Conservation (phyloP, 2,797 vertebrate species). For the Poecilia velifera region DNA sequence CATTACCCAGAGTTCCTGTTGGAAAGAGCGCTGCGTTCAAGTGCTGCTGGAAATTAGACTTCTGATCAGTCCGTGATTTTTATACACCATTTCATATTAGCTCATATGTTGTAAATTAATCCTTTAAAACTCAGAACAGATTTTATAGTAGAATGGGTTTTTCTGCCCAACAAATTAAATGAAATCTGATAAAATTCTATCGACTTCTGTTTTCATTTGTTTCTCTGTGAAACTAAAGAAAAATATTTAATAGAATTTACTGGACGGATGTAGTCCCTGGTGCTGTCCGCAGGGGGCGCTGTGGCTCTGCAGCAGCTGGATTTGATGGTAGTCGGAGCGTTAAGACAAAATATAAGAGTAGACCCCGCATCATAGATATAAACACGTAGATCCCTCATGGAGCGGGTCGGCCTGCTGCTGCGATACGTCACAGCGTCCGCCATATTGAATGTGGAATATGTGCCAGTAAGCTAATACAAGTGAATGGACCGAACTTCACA, state of each 20-base stretch:
- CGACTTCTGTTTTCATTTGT: neutral
- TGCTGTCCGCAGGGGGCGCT: neutral
- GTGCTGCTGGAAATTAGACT: neutral
- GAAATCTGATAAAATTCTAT: neutral
- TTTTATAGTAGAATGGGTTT: neutral
- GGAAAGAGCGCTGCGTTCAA: constrained; percentile 5
- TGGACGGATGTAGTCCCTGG: neutral
- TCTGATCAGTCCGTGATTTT: neutral
- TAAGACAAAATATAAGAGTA: too few relatives aligned
- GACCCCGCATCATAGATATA: too few relatives aligned
- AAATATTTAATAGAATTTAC: neutral
- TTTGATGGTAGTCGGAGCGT: too few relatives aligned
- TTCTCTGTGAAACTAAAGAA: neutral
- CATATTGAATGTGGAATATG: too few relatives aligned
- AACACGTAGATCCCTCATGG: too few relatives aligned
- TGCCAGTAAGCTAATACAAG: too few relatives aligned
- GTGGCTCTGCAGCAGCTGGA: neutral
- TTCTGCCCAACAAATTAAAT: neutral
- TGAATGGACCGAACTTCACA: too few relatives aligned
- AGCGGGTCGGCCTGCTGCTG: too few relatives aligned
- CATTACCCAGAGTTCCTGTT: constrained; percentile 41
- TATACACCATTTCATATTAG: neutral
- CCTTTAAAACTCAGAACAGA: neutral
- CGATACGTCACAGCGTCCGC: too few relatives aligned
- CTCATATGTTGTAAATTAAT: neutral